phyloP scores from a whole-genome alignment of 2,797 vertebrate species.

The Gymnocypris eckloni region DNA sequence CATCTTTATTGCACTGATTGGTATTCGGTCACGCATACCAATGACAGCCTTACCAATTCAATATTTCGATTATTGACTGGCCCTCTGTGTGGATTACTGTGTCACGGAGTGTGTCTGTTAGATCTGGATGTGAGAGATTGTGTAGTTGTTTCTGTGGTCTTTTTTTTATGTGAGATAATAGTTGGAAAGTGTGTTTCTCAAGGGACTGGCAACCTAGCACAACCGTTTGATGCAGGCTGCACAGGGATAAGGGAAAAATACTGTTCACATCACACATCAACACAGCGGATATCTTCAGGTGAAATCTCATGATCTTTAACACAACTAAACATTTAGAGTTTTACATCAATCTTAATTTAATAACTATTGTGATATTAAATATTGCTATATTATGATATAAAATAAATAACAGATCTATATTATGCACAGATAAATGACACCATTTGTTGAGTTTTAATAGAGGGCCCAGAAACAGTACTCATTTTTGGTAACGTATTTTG shows the following conservation, averaged over 20 bases:
- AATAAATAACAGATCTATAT: background rate
- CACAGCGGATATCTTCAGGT: background rate
- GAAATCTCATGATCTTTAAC: background rate
- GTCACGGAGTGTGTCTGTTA: background rate
- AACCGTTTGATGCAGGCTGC: background rate
- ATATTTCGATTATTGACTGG: slow-evolving; percentile 13
- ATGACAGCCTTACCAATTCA: slow-evolving; percentile 20
- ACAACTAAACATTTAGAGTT: background rate
- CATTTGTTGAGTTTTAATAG: background rate
- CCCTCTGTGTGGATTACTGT: background rate
- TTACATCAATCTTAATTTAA: background rate
- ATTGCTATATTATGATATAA: no score
- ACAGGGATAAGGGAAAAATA: background rate
- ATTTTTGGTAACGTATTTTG: background rate
- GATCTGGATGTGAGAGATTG: slow-evolving; percentile 12
- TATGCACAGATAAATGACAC: background rate
- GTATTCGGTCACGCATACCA: background rate
- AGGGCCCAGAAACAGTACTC: background rate
- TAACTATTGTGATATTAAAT: background rate
- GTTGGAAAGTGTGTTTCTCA: slow-evolving; percentile 2
- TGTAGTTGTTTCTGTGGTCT: background rate
- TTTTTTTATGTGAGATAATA: slow-evolving; percentile 21
- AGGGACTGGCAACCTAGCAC: slow-evolving; percentile 6
- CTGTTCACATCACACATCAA: background rate
- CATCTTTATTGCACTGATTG: background rate